These are phyloP conservation scores for Felis chaus DNA, from an alignment of 2,113 vertebrate genomes.

Conservation along the genomic window DNA sequence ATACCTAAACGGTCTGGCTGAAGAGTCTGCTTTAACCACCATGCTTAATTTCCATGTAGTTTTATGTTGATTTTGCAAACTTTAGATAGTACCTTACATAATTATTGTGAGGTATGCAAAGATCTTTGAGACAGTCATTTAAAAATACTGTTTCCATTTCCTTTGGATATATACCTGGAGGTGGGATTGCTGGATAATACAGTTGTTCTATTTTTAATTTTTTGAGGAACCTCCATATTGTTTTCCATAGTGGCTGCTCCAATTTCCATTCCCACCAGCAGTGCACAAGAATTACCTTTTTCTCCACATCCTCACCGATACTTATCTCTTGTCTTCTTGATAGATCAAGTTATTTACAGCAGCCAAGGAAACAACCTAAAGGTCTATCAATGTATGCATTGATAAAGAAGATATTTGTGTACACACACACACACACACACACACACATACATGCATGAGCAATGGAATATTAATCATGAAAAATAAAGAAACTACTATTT, in stretches of 20 bases:
- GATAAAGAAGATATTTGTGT: not conserved
- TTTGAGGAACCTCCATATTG: not conserved
- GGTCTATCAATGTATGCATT: not conserved
- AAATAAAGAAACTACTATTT: not conserved
- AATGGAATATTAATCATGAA: not conserved
- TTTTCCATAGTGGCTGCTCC: not conserved
- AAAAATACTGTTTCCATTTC: not conserved
- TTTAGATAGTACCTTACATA: not conserved
- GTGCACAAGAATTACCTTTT: not conserved
- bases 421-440: not conserved
- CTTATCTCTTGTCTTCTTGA: not conserved
- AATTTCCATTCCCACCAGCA: not conserved
- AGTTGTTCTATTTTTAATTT: not conserved
- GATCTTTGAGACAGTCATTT: not conserved
- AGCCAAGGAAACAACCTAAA: not conserved
- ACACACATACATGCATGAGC: not conserved
- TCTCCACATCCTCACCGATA: not conserved
- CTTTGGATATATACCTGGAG: not conserved
- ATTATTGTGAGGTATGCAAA: not conserved
- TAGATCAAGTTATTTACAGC: not conserved
- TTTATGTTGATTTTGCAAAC: conserved; percentile 9
- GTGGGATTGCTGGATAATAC: not conserved
- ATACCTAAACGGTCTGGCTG: not conserved
- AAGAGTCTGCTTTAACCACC: not conserved
- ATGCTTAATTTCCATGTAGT: not conserved